These are phyloP conservation scores for Anthopleura sola DNA, from an alignment of 64 coral and sea anemone genomes.

Conservation along the genomic window DNA sequence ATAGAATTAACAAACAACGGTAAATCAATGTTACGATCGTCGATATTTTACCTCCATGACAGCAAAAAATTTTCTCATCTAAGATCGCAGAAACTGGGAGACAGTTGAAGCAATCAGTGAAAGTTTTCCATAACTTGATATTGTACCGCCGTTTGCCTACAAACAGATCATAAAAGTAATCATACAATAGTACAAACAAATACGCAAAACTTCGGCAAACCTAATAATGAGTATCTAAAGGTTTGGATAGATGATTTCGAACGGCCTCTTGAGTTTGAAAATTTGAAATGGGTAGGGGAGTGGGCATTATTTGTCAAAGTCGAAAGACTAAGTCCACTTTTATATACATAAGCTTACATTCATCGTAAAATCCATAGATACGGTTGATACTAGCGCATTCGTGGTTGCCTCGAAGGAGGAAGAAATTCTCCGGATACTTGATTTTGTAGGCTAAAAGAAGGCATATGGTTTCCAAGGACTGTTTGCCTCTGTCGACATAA, in stretches of 20 bases:
- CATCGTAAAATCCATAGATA: slow-evolving; percentile 99
- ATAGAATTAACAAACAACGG: too few relatives aligned
- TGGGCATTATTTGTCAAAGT: background rate
- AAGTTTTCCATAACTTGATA: slow-evolving; percentile 99
- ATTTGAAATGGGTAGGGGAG: background rate
- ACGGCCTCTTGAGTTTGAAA: background rate
- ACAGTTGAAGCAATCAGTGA: slow-evolving; percentile 98
- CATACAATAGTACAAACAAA: background rate
- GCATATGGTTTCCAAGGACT: slow-evolving; percentile 99
- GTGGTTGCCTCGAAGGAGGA: slow-evolving; percentile 95
- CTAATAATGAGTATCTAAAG: background rate
- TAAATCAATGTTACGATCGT: background rate
- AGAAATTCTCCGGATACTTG: slow-evolving; percentile 99
- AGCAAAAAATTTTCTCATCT: slow-evolving; percentile 99
- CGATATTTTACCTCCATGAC: slow-evolving; percentile 84
- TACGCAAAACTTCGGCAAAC: background rate
- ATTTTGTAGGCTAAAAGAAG: slow-evolving; percentile 98
- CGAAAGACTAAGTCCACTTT: background rate
- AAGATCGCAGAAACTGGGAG: slow-evolving; percentile 94
- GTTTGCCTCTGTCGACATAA: slow-evolving; percentile 98
- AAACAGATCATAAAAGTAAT: slow-evolving; percentile 13
- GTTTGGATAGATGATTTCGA: background rate
- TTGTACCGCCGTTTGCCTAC: slow-evolving; percentile 99
- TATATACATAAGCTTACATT: slow-evolving; percentile 82
- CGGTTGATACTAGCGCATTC: slow-evolving; percentile 99